Evolutionary conservation across 1,140 invertebrate genomes (phyloP).

Genomic region (Saccostrea glomerata): DNA sequence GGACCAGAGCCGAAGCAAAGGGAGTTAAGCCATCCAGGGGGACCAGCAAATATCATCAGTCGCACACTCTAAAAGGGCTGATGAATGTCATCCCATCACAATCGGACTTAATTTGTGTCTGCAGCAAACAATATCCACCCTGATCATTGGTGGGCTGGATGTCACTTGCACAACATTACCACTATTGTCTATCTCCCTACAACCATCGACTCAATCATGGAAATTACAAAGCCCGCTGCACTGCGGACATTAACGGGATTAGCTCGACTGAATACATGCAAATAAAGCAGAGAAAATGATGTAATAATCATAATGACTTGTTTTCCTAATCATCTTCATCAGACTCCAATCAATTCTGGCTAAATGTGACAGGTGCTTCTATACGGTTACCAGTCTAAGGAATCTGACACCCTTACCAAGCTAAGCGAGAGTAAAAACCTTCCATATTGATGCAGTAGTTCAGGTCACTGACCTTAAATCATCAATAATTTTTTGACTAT

Average conservation of each 20-base stretch:
- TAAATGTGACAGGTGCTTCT: conserved; percentile 6
- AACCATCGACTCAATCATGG: conserved; percentile 26
- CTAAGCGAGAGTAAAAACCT: not conserved
- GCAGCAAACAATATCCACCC: conserved; percentile 32
- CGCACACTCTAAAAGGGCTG: conserved; percentile 10
- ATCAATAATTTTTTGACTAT: not conserved
- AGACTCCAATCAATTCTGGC: conserved; percentile 2
- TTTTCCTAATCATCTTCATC: conserved; percentile 35
- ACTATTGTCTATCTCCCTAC: conserved; percentile 28
- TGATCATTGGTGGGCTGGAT: conserved; percentile 22
- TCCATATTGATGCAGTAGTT: not conserved
- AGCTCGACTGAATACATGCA: conserved; percentile 35
- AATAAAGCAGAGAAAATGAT: conserved; percentile 38
- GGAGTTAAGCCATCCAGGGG: conserved; percentile 16
- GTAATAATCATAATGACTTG: conserved; percentile 35
- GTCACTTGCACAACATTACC: conserved; percentile 29
- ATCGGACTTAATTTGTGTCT: conserved; percentile 36
- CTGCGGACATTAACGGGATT: conserved; percentile 30
- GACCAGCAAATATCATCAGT: conserved; percentile 19
- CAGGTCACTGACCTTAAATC: not conserved
- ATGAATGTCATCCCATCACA: conserved; percentile 34
- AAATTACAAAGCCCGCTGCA: conserved; percentile 30
- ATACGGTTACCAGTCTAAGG: not conserved
- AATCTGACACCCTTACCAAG: not conserved
- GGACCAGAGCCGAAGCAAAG: conserved; percentile 21